phyloP scores from a whole-genome alignment of 1,140 invertebrate genomes.

The Spodoptera frugiperda region DNA sequence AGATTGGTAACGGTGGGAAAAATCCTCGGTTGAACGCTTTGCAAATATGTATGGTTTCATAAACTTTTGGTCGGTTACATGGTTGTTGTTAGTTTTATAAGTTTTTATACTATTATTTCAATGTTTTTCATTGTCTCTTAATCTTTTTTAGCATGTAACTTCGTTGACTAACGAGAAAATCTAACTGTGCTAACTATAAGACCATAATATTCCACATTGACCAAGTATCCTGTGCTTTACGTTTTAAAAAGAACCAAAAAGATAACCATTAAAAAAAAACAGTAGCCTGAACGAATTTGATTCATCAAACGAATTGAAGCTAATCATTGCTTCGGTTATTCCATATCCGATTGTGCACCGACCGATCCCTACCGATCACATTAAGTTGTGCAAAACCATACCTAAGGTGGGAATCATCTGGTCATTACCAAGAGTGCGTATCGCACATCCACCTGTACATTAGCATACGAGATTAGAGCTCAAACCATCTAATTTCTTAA shows the following conservation, averaged over 20 bases:
- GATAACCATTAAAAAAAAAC: neutral
- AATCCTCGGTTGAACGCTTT: slow-evolving; percentile 47
- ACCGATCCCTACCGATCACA: neutral
- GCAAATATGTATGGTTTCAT: slow-evolving; percentile 30
- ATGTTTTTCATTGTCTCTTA: too few species aligned
- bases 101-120: neutral
- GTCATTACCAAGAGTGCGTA: slow-evolving; percentile 46
- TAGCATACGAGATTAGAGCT: slow-evolving; percentile 70
- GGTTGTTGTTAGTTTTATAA: slow-evolving; percentile 2
- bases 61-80: neutral
- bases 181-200: neutral
- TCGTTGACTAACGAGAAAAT: too few species aligned
- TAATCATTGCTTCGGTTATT: slow-evolving; percentile 15
- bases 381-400: slow-evolving; percentile 20
- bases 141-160: too few species aligned
- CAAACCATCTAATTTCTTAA: slow-evolving; percentile 55
- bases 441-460: slow-evolving; percentile 56
- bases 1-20: slow-evolving; percentile 60
- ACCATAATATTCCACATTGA: neutral
- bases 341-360: slow-evolving; percentile 3
- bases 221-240: too few species aligned
- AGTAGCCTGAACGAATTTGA: slow-evolving; percentile 10
- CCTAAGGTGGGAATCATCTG: slow-evolving; percentile 11
- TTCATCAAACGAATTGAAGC: neutral
- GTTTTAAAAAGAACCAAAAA: neutral